Conservation (phyloP, 92 coral and sea anemone species). For the Parazoanthus darwini region DNA sequence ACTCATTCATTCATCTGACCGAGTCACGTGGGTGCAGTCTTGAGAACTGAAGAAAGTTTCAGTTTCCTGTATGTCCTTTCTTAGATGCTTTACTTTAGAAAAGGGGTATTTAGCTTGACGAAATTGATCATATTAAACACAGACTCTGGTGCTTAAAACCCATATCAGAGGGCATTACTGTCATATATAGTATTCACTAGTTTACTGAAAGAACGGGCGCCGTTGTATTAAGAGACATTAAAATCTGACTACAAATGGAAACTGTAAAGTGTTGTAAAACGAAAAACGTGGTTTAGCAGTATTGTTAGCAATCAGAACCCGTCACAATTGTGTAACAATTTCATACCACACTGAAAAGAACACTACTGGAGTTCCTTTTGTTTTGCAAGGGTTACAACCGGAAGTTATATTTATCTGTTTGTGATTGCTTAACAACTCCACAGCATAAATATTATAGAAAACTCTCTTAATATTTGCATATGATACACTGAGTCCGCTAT, state of each 20-base stretch:
- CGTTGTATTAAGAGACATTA: background rate
- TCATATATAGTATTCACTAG: background rate
- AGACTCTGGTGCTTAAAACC: background rate
- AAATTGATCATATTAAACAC: no score
- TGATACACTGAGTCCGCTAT: background rate
- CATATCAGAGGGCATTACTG: background rate
- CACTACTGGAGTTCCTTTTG: background rate
- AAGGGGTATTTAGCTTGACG: no score
- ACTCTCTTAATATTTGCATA: background rate
- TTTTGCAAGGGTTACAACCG: conserved; percentile 5
- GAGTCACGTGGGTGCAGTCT: conserved; percentile 2
- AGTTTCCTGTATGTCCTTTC: background rate
- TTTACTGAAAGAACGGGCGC: background rate
- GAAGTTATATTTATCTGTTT: background rate
- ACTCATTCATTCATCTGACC: conserved; percentile 28
- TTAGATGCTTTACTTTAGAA: background rate
- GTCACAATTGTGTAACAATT: no score
- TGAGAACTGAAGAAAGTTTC: background rate
- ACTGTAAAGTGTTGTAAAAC: no score
- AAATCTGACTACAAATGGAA: no score
- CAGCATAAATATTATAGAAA: background rate
- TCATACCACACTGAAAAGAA: background rate
- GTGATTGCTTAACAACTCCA: background rate
- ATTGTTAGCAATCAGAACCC: background rate
- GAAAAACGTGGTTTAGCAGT: background rate